Evolutionary conservation across 2,113 vertebrate genomes (phyloP).

Genomic region (Zingel zingel): DNA sequence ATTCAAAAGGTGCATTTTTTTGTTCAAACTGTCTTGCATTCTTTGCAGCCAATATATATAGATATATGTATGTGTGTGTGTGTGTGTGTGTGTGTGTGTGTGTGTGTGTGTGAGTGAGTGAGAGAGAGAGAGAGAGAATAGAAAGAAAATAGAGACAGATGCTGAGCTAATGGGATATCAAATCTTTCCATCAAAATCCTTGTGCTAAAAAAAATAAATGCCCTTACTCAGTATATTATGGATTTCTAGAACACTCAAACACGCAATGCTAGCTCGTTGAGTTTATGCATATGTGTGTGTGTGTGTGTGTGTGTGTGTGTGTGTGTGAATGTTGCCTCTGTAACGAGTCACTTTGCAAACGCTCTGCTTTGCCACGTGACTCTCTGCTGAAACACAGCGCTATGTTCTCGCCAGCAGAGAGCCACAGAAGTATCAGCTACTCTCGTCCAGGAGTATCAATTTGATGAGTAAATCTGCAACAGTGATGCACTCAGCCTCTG

Average conservation of each 20-base stretch:
- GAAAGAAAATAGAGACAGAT: conserved; percentile 67
- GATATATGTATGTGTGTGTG: conserved; percentile 26
- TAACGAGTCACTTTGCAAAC: conserved; percentile 65
- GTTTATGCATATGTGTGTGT: conserved; percentile 37
- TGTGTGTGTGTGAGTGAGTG: conserved; percentile 20
- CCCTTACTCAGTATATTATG: conserved; percentile 75
- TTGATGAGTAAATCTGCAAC: conserved; percentile 61
- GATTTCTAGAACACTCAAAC: conserved; percentile 72
- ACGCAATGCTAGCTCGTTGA: conserved; percentile 55
- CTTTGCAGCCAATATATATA: conserved; percentile 64
- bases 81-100: conserved; percentile 15
- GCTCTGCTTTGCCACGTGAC: conserved; percentile 51
- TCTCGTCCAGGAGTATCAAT: conserved; percentile 50
- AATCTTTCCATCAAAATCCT: conserved; percentile 72
- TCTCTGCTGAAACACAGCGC: conserved; percentile 48
- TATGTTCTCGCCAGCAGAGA: conserved; percentile 48
- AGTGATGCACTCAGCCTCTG: conserved; percentile 45
- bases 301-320: conserved; percentile 28
- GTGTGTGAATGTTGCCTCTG: conserved; percentile 47
- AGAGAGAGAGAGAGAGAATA: conserved; percentile 11
- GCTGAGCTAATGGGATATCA: conserved; percentile 73
- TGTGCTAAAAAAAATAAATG: conserved; percentile 72
- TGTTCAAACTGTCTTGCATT: conserved; percentile 60
- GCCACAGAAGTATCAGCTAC: conserved; percentile 40
- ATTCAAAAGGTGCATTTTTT: conserved; percentile 59